Evolutionary conservation across 2,113 vertebrate genomes (phyloP), one percentile per base, ranked within the genome.

Genomic region (Pao palembangensis): DNA sequence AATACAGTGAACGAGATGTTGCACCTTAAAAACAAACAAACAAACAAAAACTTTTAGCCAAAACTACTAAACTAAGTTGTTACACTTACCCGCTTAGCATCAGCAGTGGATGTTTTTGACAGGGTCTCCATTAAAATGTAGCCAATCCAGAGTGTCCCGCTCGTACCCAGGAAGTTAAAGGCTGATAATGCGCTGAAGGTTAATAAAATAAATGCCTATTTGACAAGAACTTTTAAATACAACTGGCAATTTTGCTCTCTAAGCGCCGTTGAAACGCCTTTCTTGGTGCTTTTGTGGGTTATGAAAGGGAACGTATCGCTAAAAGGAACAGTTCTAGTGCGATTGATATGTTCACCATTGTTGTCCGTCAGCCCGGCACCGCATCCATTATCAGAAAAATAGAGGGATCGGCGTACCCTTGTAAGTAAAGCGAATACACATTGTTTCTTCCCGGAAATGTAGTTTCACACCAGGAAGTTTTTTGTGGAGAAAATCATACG

Each of bases 61-160:
- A 38, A 12, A 12, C 8, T 38, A 12, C 34, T 12, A 38, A 38
- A 38, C 11, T 38, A 38, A 38, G 34, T 38, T 38, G 2, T 49
- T 84, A 88, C 88, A 82, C 77, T 80, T 15, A 63, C 51, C 18
- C 56, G 57, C 42, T 70, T 17, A 55, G 58, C 56, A 58, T 67
- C 67, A 23, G 66, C 63, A 31, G 63, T 21, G 47, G 53, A 8
- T 82, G 72, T 71, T 80, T 75, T 78, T 76, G 80, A 69, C 65
- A 71, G 63, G 4, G 21, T 73, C 55, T 85, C 82, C 88, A 89
- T 88, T 52, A 61, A 81, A 55, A 42, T 41, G 14, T 14, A 66
- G 25, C 23, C 73, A 31, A 28, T 56, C 18, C 69, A 41, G 46
- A 42, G 46, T 21, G 46, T 19, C 38, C 50, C 28, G 16, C 34